These are phyloP conservation scores for Drosophila merina DNA, from an alignment of 2,888 invertebrate species.

Conservation along the genomic window DNA sequence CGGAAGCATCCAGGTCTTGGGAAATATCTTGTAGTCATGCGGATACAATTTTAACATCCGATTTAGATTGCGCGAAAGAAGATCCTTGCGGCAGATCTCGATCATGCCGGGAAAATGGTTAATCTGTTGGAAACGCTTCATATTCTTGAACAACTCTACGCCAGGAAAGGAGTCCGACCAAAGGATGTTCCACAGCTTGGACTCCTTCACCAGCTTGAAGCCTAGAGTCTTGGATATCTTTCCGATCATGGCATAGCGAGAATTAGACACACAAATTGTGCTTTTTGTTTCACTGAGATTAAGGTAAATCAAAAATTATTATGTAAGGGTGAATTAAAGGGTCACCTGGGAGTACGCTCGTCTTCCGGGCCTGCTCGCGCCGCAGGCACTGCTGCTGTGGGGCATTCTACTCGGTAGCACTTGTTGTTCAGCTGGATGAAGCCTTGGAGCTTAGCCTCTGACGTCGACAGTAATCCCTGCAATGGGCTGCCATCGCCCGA, in stretches of 20 bases:
- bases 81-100: conserved; percentile 95
- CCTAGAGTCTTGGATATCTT: conserved; percentile 81
- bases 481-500: background rate
- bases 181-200: conserved; percentile 94
- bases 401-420: conserved; percentile 73
- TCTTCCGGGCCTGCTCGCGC: conserved; percentile 9
- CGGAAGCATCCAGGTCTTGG: conserved; percentile 97
- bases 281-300: conserved; percentile 66
- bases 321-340: background rate
- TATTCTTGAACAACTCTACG: conserved; percentile 93
- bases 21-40: conserved; percentile 95
- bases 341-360: conserved; percentile 59
- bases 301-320: background rate
- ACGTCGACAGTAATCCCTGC: background rate
- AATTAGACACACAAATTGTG: conserved; percentile 80
- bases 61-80: conserved; percentile 94
- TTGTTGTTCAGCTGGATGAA: conserved; percentile 73
- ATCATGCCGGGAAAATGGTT: conserved; percentile 97
- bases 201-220: conserved; percentile 87
- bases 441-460: conserved; percentile 45
- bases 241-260: conserved; percentile 80
- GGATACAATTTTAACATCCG: conserved; percentile 95
- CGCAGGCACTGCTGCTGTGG: conserved; percentile 10
- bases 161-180: conserved; percentile 95
- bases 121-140: conserved; percentile 96